These are phyloP conservation scores for Hirundo rustica DNA, from an alignment of 2,797 vertebrate species.

Conservation along the genomic window DNA sequence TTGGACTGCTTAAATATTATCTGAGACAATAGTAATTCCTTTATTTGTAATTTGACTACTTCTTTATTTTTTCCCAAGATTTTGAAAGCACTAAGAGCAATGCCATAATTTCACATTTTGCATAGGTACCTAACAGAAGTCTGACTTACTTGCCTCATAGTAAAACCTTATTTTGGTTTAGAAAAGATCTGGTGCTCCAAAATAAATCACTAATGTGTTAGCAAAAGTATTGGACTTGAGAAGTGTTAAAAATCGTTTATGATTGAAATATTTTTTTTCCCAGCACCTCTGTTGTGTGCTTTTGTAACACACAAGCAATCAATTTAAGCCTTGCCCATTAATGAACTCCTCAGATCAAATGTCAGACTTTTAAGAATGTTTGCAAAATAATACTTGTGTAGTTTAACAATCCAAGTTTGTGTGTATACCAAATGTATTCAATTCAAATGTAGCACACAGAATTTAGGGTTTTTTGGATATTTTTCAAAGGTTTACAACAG, in stretches of 20 bases:
- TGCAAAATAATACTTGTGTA: not conserved
- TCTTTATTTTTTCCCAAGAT: not conserved
- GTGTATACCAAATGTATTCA: not conserved
- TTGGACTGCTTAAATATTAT: not conserved
- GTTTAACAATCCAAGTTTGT: not conserved
- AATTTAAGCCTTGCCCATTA: not conserved
- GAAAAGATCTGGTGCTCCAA: not conserved
- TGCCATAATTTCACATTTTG: not conserved
- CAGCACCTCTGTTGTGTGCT: not conserved
- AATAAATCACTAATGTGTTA: not conserved
- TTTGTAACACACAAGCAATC: not conserved
- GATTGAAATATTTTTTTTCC: not conserved
- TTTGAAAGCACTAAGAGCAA: not conserved
- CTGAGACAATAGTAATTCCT: not conserved
- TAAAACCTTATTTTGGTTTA: not conserved
- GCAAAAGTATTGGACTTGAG: not conserved
- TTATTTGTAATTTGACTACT: not conserved
- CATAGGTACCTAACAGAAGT: not conserved
- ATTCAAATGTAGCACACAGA: not conserved
- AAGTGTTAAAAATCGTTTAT: not conserved
- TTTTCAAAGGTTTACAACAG: not conserved
- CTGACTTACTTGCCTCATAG: not conserved
- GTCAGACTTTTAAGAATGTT: not conserved
- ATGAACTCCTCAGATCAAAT: not conserved
- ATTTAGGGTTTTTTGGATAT: not conserved